Conservation (phyloP, 2,888 invertebrate species). For the Lasioglossum oenotherae region DNA sequence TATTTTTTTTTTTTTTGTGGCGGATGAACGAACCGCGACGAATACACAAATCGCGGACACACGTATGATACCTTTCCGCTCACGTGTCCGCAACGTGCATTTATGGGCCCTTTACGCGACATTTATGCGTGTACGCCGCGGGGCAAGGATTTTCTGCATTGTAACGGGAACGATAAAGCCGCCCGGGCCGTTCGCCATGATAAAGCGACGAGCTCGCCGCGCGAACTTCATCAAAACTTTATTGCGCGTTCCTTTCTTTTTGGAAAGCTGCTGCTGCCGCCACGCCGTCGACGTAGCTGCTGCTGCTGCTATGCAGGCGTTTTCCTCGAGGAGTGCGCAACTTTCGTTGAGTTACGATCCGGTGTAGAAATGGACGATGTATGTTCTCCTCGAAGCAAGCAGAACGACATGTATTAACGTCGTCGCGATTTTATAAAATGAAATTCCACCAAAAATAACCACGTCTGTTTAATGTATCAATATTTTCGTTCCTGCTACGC, state of each 20-base stretch:
- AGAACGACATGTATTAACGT: neutral
- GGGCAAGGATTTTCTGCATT: conserved; percentile 46
- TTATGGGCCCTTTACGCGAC: conserved; percentile 49
- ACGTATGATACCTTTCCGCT: neutral
- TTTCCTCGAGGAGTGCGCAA: conserved; percentile 9
- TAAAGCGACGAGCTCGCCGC: conserved; percentile 42
- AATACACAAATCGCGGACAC: neutral
- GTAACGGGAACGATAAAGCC: conserved; percentile 49
- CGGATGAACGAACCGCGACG: neutral
- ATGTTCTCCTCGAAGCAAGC: neutral
- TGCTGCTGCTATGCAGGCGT: neutral
- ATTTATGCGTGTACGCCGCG: conserved; percentile 41
- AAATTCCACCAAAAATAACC: neutral
- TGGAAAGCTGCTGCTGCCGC: neutral
- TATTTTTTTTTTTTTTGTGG: neutral
- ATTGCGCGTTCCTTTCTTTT: conserved; percentile 34
- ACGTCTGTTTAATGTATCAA: neutral
- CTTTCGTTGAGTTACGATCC: conserved; percentile 37
- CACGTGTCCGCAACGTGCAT: conserved; percentile 32
- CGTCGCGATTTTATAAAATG: neutral
- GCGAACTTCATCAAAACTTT: conserved; percentile 56
- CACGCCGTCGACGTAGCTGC: neutral
- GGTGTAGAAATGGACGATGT: neutral
- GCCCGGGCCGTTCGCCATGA: conserved; percentile 41
- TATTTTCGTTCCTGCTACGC: neutral